Conservation (phyloP, 1,140 invertebrate genomes). For the Oscheius sp. region DNA sequence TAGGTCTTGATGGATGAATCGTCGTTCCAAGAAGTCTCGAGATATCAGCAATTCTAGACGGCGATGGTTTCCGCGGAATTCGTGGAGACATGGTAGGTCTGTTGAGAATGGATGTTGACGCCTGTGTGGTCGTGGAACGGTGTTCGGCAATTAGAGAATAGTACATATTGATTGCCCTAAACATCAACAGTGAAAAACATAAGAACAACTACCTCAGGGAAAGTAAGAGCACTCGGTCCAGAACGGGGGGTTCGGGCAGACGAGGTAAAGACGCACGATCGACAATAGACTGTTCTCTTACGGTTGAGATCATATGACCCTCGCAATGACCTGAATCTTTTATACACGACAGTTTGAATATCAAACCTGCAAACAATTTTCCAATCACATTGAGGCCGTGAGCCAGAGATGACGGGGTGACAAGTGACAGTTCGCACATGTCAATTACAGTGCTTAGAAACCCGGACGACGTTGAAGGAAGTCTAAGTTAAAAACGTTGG, state of each 20-base stretch:
- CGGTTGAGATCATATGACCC: not conserved
- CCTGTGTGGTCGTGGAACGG: not conserved
- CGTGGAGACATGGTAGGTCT: not conserved
- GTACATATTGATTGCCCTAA: slow-evolving; percentile 12
- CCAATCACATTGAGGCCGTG: not conserved
- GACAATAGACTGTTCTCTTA: not conserved
- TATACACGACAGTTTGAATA: not conserved
- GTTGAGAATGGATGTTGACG: not conserved
- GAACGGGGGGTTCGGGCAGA: not conserved
- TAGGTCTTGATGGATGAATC: not conserved
- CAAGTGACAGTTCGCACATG: not conserved
- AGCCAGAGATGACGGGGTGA: not conserved
- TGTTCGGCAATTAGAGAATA: slow-evolving; percentile 18
- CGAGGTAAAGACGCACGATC: not conserved
- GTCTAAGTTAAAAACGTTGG: not conserved
- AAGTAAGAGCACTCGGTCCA: not conserved
- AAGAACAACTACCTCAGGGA: slow-evolving; percentile 1
- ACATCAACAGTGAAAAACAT: not conserved
- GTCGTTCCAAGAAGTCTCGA: not conserved
- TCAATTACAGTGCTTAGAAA: not conserved
- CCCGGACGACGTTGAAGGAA: too few relatives aligned
- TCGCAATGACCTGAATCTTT: not conserved
- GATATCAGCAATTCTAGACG: not conserved
- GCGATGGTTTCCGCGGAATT: not conserved
- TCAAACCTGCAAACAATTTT: not conserved